These are phyloP conservation scores for Lithosia quadra DNA, from an alignment of 2,888 invertebrate genomes.

Conservation along the genomic window DNA sequence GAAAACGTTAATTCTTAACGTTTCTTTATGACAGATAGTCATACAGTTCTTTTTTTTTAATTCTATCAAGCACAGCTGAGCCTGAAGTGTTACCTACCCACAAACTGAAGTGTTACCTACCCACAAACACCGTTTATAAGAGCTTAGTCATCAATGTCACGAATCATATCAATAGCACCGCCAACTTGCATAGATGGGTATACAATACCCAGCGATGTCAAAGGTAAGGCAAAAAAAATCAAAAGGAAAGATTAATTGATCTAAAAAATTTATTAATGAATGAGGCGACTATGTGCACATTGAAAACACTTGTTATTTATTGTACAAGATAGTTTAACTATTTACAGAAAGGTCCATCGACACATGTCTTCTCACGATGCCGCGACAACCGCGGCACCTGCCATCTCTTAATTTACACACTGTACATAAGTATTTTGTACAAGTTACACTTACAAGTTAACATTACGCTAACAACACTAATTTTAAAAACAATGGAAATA, in stretches of 20 bases:
- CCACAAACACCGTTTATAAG: too few relatives aligned
- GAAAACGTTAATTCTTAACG: too few relatives aligned
- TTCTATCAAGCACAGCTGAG: too few relatives aligned
- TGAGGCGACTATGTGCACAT: conserved; percentile 87
- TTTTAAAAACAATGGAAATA: conserved; percentile 84
- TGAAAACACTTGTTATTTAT: conserved; percentile 83
- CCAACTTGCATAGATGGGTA: neutral
- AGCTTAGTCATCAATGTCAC: too few relatives aligned
- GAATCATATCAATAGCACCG: neutral
- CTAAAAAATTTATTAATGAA: conserved; percentile 87
- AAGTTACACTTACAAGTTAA: conserved; percentile 75
- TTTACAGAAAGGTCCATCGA: conserved; percentile 75
- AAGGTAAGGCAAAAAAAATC: conserved; percentile 53
- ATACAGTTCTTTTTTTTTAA: too few relatives aligned
- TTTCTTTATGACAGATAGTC: too few relatives aligned
- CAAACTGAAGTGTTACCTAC: too few relatives aligned
- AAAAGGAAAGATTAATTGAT: conserved; percentile 76
- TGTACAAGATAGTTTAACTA: conserved; percentile 84
- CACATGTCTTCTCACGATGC: conserved; percentile 51
- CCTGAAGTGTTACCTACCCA: too few relatives aligned
- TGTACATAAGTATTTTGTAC: conserved; percentile 86
- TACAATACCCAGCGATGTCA: neutral
- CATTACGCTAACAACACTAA: conserved; percentile 71
- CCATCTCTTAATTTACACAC: conserved; percentile 66
- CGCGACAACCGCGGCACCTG: conserved; percentile 55